These are phyloP conservation scores for Plotosus lineatus DNA, from an alignment of 2,113 vertebrate genomes.

Conservation along the genomic window DNA sequence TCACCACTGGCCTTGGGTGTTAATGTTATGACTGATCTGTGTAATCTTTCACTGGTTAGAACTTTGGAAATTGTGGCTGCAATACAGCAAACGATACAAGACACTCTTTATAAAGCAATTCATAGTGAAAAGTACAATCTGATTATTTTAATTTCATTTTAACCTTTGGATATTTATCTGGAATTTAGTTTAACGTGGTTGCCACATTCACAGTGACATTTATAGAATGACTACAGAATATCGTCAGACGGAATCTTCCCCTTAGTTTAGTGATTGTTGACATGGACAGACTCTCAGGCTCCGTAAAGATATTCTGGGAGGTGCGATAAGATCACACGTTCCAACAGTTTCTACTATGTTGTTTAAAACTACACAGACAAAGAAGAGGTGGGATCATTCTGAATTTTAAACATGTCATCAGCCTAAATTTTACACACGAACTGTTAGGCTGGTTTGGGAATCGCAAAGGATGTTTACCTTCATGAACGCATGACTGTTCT, in stretches of 20 bases:
- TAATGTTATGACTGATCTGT: too few relatives aligned
- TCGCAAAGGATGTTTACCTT: conserved; percentile 70
- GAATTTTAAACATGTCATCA: conserved; percentile 67
- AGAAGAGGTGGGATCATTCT: neutral
- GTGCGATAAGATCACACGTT: neutral
- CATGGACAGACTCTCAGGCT: conserved; percentile 85
- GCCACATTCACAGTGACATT: neutral
- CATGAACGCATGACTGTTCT: conserved; percentile 91
- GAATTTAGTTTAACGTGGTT: neutral
- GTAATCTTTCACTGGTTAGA: too few relatives aligned
- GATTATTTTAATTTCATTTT: too few relatives aligned
- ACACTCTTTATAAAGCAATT: too few relatives aligned
- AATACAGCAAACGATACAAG: too few relatives aligned
- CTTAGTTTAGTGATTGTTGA: conserved; percentile 80
- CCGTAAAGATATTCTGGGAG: conserved; percentile 88
- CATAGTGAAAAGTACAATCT: too few relatives aligned
- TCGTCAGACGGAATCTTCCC: conserved; percentile 69
- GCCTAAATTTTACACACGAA: conserved; percentile 75
- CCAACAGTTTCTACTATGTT: neutral
- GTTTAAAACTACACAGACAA: neutral
- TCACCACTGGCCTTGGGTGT: too few relatives aligned
- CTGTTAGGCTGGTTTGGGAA: neutral
- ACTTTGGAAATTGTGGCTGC: too few relatives aligned
- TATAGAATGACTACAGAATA: neutral
- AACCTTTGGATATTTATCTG: too few relatives aligned